Evolutionary conservation across 92 coral and sea anemone species (phyloP), one percentile per base, ranked within the genome.

Genomic region (Zoanthus solanderi): DNA sequence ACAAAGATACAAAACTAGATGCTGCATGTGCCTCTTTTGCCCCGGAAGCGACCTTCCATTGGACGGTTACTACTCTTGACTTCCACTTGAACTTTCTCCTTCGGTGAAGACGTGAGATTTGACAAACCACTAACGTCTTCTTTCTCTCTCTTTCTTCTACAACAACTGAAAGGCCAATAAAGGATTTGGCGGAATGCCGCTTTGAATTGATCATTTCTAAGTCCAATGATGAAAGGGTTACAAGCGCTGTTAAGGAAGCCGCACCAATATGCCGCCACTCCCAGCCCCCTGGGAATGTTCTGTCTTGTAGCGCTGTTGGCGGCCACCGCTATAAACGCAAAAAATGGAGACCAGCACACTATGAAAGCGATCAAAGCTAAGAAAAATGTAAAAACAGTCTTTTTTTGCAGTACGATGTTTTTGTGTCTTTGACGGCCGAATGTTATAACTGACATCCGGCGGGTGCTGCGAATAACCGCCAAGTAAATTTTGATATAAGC

Each of bases 221-320:
- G 78, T 57, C 98, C 98, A 54, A 95, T 89, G 47, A 95, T 91
- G 31, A 93, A 95, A n/a, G 98, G 98, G 79, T 95, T 95, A n/a
- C 95, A 91, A 37, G 96, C 88, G 37, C 94, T 91, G 73, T 93
- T 93, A 2, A 95, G 87, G 68, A 91, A 95, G 6, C 98, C 98
- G 71, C 96, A 95, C 94, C 92, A 91, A 69, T 93, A 95, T 9
- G 98, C 94, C 12, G 94, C 96, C 14, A 93, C 52, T 83, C 98
- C 98, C 31, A 95, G 87, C 4, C 98, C 98, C 80, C 78, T 92
- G 0, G 98, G 96, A 56, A 95, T 89, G 37, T 90, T 83, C 34
- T 89, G 90, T 32, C 91, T 82, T 15, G 90, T 86, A 3, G 92
- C 31, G 61, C 92, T 91, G 31, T 87, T 89, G 32, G 79, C 98